Base-by-base conservation (phyloP, 1,140 invertebrate genomes). In the Coboldia fuscipes region DNA sequence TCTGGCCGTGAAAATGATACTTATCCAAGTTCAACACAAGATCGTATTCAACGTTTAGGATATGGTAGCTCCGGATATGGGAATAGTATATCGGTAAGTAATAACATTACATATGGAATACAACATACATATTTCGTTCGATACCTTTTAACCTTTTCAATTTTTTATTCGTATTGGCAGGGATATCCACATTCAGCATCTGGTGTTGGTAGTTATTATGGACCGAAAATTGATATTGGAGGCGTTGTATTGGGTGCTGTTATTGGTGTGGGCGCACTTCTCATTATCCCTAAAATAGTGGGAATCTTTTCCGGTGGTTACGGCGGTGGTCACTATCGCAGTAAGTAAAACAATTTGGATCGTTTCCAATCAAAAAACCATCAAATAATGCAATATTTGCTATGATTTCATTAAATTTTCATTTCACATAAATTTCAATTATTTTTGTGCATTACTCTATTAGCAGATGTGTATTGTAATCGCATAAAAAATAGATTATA, bases 201-300 rank as follows among this genome's bases (percentile, higher is more conserved):
- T 24, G 66, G 65, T 12, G 41, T 59, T 18, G 46, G 58, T 3
- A 61, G 63, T 2, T 48, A 53, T 2, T 75, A 75, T 35, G 65
- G 68, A 8, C 74, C 75, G 1, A 81, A 78, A 52, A 68, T 84
- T 23, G 79, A 84, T 42, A 53, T 84, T 2, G 78, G 78, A 4
- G 79, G 77, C n/a, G 63, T 84, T 18, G 60, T 81, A 3, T 50
- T 83, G 7, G 79, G 79, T 1, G 76, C 77, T 6, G 63, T 81
- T 0, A 61, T 84, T 28, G 79, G 79, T 3, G 66, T 84, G 20
- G 78, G 76, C 16, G 75, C 76, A 2, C 67, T 82, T 26, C 59
- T 84, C 8, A 65, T 84, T 1, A 61, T 81, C 17, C 79, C 79
- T 0, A 84, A 84, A 50, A 47, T 84, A 15, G 61, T 81, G 1